Conservation (phyloP, 2,888 invertebrate genomes). For the Spodoptera picta region DNA sequence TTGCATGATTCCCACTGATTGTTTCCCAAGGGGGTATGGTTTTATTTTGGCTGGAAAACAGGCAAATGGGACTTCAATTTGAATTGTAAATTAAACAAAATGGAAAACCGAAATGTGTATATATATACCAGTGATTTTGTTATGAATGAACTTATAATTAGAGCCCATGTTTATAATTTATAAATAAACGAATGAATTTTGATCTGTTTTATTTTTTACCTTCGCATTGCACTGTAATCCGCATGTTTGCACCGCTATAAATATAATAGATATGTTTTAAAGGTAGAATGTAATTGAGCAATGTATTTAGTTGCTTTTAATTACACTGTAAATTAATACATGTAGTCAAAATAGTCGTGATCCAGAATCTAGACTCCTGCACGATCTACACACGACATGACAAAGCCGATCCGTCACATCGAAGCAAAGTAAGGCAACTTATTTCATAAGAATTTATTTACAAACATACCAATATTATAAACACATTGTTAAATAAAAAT, state of each 20-base stretch:
- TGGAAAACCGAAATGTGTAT: slow-evolving; percentile 31
- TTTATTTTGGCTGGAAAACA: slow-evolving; percentile 21
- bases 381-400: slow-evolving; percentile 11
- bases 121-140: slow-evolving; percentile 52
- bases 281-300: slow-evolving; percentile 23
- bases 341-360: slow-evolving; percentile 21
- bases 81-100: slow-evolving; percentile 28
- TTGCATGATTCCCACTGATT: slow-evolving; percentile 71
- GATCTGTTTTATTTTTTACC: slow-evolving; percentile 80
- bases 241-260: slow-evolving; percentile 62
- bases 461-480: not conserved
- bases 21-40: slow-evolving; percentile 49
- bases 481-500: not conserved
- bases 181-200: slow-evolving; percentile 79
- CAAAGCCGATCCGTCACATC: not conserved
- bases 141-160: slow-evolving; percentile 77
- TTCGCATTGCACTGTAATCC: slow-evolving; percentile 59
- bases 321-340: slow-evolving; percentile 18
- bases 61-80: slow-evolving; percentile 42
- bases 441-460: not conserved
- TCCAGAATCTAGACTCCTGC: slow-evolving; percentile 2
- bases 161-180: slow-evolving; percentile 76
- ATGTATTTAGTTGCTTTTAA: slow-evolving; percentile 44
- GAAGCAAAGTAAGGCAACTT: not conserved
- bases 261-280: slow-evolving; percentile 43